Evolutionary conservation across 1,140 invertebrate genomes (phyloP), one percentile per base, ranked within the genome.

Genomic region (Pseudomyrmex cubaensis): DNA sequence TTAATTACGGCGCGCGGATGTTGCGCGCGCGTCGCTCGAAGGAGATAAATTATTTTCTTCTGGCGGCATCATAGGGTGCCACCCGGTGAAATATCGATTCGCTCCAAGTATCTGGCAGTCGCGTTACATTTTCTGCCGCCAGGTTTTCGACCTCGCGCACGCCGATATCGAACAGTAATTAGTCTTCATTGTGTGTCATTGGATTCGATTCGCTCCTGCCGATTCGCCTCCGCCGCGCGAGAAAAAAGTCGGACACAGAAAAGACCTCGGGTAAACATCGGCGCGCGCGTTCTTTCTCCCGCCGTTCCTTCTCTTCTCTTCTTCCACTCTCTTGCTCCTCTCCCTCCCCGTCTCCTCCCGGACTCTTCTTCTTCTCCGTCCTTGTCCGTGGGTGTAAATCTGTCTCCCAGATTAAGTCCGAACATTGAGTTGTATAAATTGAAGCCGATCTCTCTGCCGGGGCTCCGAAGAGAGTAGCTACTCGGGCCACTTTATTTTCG

Each of bases 351-450:
- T 62, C 20, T 2, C 67, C 25, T 25, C 25, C 46, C 80, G 8
- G n/a, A 22, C 44, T 50, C 46, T 22, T 22, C 57, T 44, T 50
- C 46, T n/a, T 22, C 57, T 25, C 63, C 78, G 62, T 82, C 61
- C 70, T 72, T 80, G 77, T 90, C 76, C 89, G 88, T 90, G 90
- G 90, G 88, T 90, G 90, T 90, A 91, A 91, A 91, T 91, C 90
- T 90, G 90, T 91, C 87, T 91, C 89, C 83, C 84, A 91, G 90
- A 91, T 91, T 90, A 91, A 91, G 90, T 91, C 90, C 87, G 88
- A 90, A 87, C 85, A 88, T 84, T 90, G 87, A 91, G 90, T 91
- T 87, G 89, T 91, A 91, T 91, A 91, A 91, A 91, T 91, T 91
- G 90, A 91, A 90, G 90, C 83, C 89, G 85, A 91, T 90, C 89